Evolutionary conservation across 2,113 vertebrate genomes (phyloP).

Genomic region (Otocyon megalotis): DNA sequence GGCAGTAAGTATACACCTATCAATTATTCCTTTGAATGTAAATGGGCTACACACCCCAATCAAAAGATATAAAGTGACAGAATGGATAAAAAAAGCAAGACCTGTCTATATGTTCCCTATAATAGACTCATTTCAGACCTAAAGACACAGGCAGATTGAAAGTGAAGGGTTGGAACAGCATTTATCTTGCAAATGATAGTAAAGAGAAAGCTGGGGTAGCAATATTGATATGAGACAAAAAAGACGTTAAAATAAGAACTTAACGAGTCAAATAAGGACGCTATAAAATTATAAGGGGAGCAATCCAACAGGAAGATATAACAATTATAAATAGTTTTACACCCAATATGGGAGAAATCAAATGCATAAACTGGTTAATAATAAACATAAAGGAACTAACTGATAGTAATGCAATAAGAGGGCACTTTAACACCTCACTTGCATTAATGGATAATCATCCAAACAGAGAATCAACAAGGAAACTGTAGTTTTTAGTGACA

Average conservation of each 20-base stretch:
- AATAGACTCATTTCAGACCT: not conserved
- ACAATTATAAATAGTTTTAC: not conserved
- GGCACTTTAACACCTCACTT: not conserved
- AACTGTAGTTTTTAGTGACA: not conserved
- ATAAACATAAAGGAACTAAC: not conserved
- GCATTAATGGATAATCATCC: not conserved
- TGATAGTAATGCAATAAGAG: not conserved
- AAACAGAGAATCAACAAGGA: not conserved
- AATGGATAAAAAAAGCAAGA: not conserved
- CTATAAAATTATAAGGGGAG: not conserved
- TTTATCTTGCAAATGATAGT: not conserved
- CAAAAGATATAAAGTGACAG: not conserved
- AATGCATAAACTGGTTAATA: not conserved
- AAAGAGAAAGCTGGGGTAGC: not conserved
- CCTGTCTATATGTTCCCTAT: not conserved
- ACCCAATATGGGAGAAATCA: not conserved
- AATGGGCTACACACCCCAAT: not conserved
- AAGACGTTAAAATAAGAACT: not conserved
- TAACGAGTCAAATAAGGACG: not conserved
- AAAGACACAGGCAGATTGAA: not conserved
- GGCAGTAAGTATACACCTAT: not conserved
- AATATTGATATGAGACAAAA: not conserved
- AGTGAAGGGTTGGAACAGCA: not conserved
- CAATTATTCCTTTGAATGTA: not conserved
- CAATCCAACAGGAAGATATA: not conserved